A percentile compares a stretch with the other conserved stretches of the same genome.
Conservation (phyloP, 2,797 vertebrate species). For the Cuniculus paca region DNA sequence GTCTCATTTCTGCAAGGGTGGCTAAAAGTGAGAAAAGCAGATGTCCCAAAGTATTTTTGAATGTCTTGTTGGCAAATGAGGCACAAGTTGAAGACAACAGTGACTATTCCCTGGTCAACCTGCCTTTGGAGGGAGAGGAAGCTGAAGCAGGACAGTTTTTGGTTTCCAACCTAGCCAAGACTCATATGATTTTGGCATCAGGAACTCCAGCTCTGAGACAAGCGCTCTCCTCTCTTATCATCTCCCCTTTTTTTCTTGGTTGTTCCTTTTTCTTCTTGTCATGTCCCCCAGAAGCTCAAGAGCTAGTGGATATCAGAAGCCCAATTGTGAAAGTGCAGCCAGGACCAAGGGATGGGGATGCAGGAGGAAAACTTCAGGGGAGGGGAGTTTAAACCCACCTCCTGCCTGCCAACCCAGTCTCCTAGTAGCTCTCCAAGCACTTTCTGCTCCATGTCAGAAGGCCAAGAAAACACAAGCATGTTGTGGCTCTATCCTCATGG, state of each 20-base stretch:
- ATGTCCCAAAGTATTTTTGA: background rate
- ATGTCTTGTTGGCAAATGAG: background rate
- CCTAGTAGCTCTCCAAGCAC: background rate
- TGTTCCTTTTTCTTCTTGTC: background rate
- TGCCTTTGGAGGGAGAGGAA: background rate
- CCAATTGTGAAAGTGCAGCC: background rate
- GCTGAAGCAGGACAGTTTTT: background rate
- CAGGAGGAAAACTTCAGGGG: background rate
- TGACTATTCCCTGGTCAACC: background rate
- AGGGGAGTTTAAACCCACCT: too few species aligned
- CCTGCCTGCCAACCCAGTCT: too few species aligned
- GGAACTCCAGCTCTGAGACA: background rate
- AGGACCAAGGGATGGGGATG: too few species aligned
- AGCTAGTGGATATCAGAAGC: background rate
- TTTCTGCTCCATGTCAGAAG: background rate
- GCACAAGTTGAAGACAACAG: background rate
- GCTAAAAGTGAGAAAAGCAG: background rate
- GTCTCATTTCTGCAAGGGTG: constrained; percentile 4
- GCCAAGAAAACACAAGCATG: background rate
- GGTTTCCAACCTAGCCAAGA: background rate
- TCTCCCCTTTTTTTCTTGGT: background rate
- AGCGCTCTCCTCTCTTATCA: background rate
- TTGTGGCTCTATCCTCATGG: background rate
- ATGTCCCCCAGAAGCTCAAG: background rate
- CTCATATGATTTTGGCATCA: background rate